A percentile compares a stretch with the other conserved stretches of the same genome.
Evolutionary conservation across 2,113 vertebrate genomes (phyloP).

Genomic region (Oxygymnocypris stewartii): DNA sequence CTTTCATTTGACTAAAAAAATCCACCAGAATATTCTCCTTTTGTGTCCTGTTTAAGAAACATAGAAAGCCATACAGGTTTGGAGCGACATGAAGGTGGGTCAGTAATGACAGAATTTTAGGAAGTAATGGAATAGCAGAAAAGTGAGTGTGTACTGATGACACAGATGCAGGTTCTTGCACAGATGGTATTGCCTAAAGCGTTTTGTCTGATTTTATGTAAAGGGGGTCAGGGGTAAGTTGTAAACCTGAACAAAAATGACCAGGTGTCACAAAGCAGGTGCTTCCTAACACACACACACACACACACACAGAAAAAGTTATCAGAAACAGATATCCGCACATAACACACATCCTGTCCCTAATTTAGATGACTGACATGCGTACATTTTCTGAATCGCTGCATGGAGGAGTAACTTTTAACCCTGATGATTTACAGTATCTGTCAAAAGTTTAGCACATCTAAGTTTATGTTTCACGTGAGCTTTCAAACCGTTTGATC

Average conservation of each 20-base stretch:
- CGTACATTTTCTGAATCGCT: neutral
- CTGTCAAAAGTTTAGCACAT: neutral
- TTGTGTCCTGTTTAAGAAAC: neutral
- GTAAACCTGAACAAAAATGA: slow-evolving; percentile 55
- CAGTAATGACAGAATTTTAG: neutral
- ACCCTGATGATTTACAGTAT: neutral
- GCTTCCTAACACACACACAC: slow-evolving; percentile 13
- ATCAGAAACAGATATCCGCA: neutral
- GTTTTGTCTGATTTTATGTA: slow-evolving; percentile 23
- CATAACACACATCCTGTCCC: neutral
- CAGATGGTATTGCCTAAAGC: slow-evolving; percentile 14
- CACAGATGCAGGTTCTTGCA: neutral
- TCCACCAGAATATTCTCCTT: neutral
- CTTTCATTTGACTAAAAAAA: neutral
- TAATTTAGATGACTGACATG: slow-evolving; percentile 1
- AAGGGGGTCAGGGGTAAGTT: slow-evolving; percentile 29
- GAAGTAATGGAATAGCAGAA: neutral
- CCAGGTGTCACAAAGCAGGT: slow-evolving; percentile 59
- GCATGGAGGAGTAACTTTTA: neutral
- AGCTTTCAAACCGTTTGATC: neutral
- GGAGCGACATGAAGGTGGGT: neutral
- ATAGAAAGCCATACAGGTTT: neutral
- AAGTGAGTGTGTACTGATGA: neutral
- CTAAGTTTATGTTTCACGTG: neutral
- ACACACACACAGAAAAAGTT: neutral